phyloP scores from a whole-genome alignment of 2,888 invertebrate genomes.

The Pristionchus fissidentatus region DNA sequence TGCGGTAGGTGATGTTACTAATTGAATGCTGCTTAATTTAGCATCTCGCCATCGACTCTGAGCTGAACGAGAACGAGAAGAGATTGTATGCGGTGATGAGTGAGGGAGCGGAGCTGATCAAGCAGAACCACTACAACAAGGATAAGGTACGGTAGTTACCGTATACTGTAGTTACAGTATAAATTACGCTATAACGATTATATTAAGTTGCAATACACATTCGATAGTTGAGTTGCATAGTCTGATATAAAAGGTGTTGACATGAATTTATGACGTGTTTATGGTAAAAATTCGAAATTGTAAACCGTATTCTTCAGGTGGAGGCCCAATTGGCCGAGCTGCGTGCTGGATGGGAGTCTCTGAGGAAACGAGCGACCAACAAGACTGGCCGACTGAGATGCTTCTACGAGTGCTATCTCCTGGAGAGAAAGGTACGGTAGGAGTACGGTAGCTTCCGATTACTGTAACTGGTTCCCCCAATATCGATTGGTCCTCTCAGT shows the following conservation, averaged over 20 bases:
- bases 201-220: too few relatives aligned
- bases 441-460: background rate
- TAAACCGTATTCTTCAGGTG: slow-evolving; percentile 82
- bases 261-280: too few relatives aligned
- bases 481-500: slow-evolving; percentile 78
- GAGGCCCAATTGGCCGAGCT: slow-evolving; percentile 87
- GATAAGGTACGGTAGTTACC: slow-evolving; percentile 75
- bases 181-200: too few relatives aligned
- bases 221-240: too few relatives aligned
- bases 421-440: slow-evolving; percentile 52
- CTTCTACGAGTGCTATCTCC: slow-evolving; percentile 70
- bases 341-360: slow-evolving; percentile 88
- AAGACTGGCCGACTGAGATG: slow-evolving; percentile 79
- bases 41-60: slow-evolving; percentile 95
- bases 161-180: background rate
- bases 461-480: too few relatives aligned
- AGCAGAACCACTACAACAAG: slow-evolving; percentile 89
- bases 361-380: slow-evolving; percentile 84
- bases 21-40: background rate
- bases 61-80: slow-evolving; percentile 88
- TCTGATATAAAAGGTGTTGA: too few relatives aligned
- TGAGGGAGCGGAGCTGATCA: slow-evolving; percentile 79
- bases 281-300: too few relatives aligned
- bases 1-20: background rate
- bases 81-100: slow-evolving; percentile 67